Evolutionary conservation across 2,113 vertebrate genomes (phyloP).

Genomic region (human (Homo sapiens)): DNA sequence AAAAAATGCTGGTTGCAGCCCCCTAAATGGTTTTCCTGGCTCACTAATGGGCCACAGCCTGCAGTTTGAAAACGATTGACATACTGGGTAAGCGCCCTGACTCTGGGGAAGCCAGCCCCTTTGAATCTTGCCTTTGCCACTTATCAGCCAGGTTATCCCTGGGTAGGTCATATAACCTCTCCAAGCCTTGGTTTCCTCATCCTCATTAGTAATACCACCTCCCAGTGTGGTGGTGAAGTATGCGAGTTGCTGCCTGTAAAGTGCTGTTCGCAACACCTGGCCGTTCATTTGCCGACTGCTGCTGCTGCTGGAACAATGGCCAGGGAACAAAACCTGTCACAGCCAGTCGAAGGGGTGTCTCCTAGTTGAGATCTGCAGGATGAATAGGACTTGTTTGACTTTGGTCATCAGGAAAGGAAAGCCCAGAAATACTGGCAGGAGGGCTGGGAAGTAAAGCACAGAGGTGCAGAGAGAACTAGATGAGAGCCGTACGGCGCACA

Average conservation of each 20-base stretch:
- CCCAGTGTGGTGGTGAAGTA: neutral
- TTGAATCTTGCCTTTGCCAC: neutral
- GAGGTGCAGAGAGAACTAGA: neutral
- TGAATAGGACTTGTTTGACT: neutral
- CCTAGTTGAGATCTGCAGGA: neutral
- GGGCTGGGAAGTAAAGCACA: neutral
- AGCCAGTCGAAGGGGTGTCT: neutral
- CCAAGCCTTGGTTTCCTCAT: neutral
- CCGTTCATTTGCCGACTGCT: neutral
- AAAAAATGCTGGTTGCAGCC: neutral
- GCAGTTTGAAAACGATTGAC: neutral
- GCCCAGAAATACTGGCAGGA: neutral
- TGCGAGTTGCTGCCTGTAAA: neutral
- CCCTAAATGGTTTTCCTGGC: neutral
- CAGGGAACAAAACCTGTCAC: neutral
- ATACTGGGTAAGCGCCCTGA: neutral
- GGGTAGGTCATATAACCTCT: neutral
- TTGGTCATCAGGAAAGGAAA: slow-evolving; percentile 4
- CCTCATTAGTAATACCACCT: neutral
- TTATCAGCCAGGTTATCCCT: neutral
- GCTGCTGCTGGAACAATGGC: neutral
- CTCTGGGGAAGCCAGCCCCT: neutral
- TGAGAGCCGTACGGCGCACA: neutral
- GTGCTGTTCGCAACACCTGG: neutral
- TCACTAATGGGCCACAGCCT: neutral